Conservation (phyloP, 1,140 invertebrate genomes). For the Coptotermes formosanus region DNA sequence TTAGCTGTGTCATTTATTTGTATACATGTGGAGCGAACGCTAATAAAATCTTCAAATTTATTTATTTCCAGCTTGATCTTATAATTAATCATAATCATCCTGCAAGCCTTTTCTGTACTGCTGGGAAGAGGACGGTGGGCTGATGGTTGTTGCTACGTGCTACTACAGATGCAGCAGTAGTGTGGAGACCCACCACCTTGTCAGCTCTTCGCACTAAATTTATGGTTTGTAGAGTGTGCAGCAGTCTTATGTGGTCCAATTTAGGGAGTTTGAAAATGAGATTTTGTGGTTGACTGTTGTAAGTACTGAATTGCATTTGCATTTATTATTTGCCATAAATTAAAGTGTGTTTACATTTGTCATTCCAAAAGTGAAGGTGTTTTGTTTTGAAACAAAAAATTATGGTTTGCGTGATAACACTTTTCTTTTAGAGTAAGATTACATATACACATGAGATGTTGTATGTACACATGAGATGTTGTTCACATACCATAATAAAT, state of each 20-base stretch:
- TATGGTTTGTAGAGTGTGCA: neutral
- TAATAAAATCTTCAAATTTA: neutral
- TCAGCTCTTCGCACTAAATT: neutral
- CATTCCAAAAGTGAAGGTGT: neutral
- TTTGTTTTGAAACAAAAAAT: neutral
- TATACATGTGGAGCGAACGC: too few relatives aligned
- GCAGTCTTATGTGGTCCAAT: neutral
- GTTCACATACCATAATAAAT: neutral
- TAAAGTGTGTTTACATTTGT: neutral
- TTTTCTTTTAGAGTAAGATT: neutral
- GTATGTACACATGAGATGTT: too few relatives aligned
- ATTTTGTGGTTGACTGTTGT: neutral
- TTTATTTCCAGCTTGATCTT: neutral
- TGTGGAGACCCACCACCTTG: neutral
- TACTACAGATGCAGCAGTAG: neutral
- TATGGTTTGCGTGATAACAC: neutral
- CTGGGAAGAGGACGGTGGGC: neutral
- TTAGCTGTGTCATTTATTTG: too few relatives aligned
- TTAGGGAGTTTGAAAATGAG: neutral
- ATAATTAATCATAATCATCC: neutral
- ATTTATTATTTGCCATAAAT: neutral
- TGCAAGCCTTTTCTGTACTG: neutral
- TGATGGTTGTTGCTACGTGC: neutral
- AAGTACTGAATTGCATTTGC: constrained; percentile 17
- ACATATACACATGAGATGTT: neutral